Conservation (phyloP, 2,113 vertebrate genomes). For the Brienomyrus longianalis region DNA sequence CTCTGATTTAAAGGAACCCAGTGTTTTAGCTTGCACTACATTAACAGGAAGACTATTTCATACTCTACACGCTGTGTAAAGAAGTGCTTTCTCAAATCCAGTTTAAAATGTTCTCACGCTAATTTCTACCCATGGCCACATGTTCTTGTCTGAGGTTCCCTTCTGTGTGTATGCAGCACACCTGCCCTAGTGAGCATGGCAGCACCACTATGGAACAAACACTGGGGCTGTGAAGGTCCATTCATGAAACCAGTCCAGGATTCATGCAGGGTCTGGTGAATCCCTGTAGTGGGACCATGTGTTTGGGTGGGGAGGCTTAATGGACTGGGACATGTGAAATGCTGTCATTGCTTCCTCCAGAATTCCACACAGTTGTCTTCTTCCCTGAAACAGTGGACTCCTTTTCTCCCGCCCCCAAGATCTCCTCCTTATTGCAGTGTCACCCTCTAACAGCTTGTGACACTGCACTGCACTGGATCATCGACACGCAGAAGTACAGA, state of each 20-base stretch:
- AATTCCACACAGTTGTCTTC: not conserved
- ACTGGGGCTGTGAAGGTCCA: not conserved
- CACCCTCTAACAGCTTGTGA: not conserved
- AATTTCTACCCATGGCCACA: too few relatives aligned
- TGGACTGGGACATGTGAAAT: not conserved
- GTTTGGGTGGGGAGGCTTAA: not conserved
- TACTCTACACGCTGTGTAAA: too few relatives aligned
- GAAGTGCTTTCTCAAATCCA: too few relatives aligned
- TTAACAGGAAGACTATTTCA: too few relatives aligned
- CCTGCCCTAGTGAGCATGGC: not conserved
- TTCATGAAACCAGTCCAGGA: not conserved
- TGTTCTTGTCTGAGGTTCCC: not conserved
- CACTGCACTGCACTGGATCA: not conserved
- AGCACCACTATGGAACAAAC: not conserved
- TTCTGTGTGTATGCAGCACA: not conserved
- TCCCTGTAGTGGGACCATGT: not conserved
- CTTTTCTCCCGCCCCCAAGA: not conserved
- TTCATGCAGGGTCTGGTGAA: not conserved
- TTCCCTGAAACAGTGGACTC: not conserved
- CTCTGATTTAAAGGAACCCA: too few relatives aligned
- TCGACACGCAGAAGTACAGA: not conserved
- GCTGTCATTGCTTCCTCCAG: not conserved
- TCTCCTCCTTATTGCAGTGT: not conserved
- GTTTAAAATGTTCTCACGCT: too few relatives aligned
- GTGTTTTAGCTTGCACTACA: too few relatives aligned